Conservation (phyloP, 30 jellyfish, hydroid and myxozoan genomes). For the Turritopsis dohrnii region DNA sequence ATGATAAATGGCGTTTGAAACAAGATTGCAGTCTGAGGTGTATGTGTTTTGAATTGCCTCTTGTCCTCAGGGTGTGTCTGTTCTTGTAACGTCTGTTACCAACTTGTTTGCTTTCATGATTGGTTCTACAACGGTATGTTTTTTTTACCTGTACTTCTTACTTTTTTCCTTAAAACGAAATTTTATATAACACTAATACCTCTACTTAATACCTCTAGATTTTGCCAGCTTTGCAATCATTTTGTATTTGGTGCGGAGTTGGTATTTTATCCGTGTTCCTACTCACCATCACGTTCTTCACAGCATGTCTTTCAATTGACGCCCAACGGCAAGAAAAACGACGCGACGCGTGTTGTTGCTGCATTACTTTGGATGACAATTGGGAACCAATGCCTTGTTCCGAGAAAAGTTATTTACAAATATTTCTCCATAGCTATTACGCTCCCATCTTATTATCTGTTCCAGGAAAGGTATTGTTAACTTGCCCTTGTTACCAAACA, state of each 20-base stretch:
- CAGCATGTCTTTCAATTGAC: slow-evolving; percentile 62
- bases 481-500: not conserved
- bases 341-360: slow-evolving; percentile 77
- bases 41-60: not conserved
- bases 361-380: slow-evolving; percentile 30
- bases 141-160: no score
- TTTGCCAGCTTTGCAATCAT: slow-evolving; percentile 80
- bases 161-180: not conserved
- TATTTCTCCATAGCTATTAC: slow-evolving; percentile 45
- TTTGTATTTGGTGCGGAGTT: slow-evolving; percentile 66
- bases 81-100: slow-evolving; percentile 75
- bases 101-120: slow-evolving; percentile 70
- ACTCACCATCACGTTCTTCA: slow-evolving; percentile 59
- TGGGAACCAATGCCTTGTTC: slow-evolving; percentile 59
- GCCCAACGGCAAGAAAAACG: slow-evolving; percentile 43
- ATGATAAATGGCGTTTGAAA: no score
- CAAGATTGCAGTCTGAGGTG: no score
- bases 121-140: slow-evolving; percentile 74
- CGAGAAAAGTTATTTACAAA: slow-evolving; percentile 38
- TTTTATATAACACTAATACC: not conserved
- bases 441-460: slow-evolving; percentile 32
- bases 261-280: slow-evolving; percentile 74
- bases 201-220: slow-evolving; percentile 26
- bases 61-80: slow-evolving; percentile 67
- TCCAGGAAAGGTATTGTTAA: slow-evolving; percentile 63